These are phyloP conservation scores for Rhinopomastus cyanomelas DNA, from an alignment of 2,113 vertebrate species.

Conservation along the genomic window DNA sequence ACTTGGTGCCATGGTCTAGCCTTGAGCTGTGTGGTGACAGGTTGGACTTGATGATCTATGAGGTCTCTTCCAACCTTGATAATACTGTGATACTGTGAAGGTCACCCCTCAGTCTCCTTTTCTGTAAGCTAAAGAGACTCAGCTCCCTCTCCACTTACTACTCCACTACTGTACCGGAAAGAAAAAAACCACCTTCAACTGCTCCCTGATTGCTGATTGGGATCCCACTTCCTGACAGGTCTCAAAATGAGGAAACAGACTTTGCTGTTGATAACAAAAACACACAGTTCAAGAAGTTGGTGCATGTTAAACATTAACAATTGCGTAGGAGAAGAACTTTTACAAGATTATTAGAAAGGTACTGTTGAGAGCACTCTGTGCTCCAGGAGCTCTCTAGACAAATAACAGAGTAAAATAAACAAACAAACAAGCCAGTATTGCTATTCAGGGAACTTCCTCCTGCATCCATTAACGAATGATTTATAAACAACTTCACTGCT, in stretches of 20 bases:
- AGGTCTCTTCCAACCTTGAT: too few relatives aligned
- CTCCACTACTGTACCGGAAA: neutral
- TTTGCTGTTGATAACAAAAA: neutral
- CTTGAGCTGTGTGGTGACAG: too few relatives aligned
- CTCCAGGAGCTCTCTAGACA: neutral
- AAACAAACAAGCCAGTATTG: neutral
- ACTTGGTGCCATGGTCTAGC: too few relatives aligned
- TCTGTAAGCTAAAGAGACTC: too few relatives aligned
- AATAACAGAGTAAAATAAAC: neutral
- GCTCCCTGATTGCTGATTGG: neutral
- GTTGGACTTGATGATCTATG: too few relatives aligned
- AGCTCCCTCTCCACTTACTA: neutral
- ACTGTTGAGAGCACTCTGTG: neutral
- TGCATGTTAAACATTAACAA: neutral
- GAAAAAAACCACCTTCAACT: neutral
- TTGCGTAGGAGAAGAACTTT: neutral
- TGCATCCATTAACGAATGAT: neutral
- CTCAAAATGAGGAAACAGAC: neutral
- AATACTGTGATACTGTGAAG: too few relatives aligned
- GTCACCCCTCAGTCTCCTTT: too few relatives aligned
- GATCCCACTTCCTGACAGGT: neutral
- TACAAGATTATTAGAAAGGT: neutral
- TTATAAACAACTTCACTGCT: neutral
- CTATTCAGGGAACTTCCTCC: neutral
- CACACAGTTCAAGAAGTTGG: neutral